A percentile compares a stretch with the other conserved stretches of the same genome.
phyloP scores from a whole-genome alignment of 1,140 invertebrate species.

The Probaryconus sp. region DNA sequence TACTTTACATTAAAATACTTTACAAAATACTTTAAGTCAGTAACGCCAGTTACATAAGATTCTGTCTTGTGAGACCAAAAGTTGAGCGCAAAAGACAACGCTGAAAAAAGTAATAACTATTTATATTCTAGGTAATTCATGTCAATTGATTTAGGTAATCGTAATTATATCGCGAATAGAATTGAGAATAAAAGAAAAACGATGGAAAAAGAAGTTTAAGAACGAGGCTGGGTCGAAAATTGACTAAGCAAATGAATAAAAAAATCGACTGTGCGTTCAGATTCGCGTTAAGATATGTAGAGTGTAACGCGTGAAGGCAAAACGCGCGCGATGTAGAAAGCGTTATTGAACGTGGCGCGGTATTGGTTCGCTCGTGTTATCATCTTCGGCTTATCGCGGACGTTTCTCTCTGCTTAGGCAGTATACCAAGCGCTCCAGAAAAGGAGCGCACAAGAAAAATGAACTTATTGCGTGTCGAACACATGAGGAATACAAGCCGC shows the following conservation, averaged over 20 bases:
- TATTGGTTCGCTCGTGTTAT: no score
- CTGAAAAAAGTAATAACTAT: no score
- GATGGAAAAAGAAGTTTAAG: constrained; percentile 16
- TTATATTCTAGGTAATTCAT: no score
- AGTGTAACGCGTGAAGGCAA: background rate
- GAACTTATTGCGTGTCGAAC: constrained; percentile 24
- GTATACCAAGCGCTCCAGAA: constrained; percentile 9
- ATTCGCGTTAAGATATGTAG: constrained; percentile 11
- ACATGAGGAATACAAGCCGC: no score
- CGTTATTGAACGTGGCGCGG: constrained; percentile 23
- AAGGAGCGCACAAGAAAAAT: constrained; percentile 25
- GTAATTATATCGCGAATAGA: no score
- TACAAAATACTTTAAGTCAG: no score
- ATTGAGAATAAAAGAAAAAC: no score
- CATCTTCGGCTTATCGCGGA: constrained; percentile 39
- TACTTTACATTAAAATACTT: no score
- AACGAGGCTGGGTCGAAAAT: constrained; percentile 14
- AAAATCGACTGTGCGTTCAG: background rate
- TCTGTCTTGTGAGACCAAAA: no score
- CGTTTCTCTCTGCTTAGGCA: constrained; percentile 13
- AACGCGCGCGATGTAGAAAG: constrained; percentile 20
- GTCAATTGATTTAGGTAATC: no score
- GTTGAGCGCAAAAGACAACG: no score
- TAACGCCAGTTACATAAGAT: no score
- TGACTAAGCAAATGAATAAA: constrained; percentile 17